Base-by-base conservation (phyloP, 2,797 vertebrate species). In the Brachymystax lenok region DNA sequence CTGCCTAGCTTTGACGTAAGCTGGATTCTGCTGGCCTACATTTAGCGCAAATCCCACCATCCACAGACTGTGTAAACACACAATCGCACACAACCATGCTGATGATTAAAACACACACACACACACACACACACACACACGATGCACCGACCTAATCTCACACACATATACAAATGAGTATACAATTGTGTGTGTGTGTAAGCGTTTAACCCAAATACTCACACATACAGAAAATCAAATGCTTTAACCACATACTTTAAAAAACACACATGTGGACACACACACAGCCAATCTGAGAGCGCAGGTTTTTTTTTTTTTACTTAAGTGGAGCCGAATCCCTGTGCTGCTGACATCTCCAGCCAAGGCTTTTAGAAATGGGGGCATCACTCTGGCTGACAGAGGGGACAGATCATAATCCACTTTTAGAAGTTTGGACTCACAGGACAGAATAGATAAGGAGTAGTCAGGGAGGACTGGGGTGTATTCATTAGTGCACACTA, bases 11-110 rank as follows among this genome's bases (percentile, higher is more conserved):
- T 95, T 97, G 96, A 97, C 92, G 91, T 95, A 96, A 97, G 93
- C 93, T 93, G 91, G 95, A 95, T 93, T 95, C 95, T 93, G 95
- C 95, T 96, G 96, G 94, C 96, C 96, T 98, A 98, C 95, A 97
- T 97, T 96, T 93, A 88, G 87, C 28, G 90, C 94, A 97, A 97
- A 97, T 96, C 96, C 96, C 90, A 94, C 90, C 77, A 79, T 92
- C 81, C 93, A 92, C 88, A 91, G 86, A 81, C 40, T 12, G 30
- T 21, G 61, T 46, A 79, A 73, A 80, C 74, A 76, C 83, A 59
- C 87, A 86, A 81, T 81, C 40, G 40, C 40, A 46, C 40, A 46
- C 40, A 1, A 3, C 40, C 40, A 72, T 69, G 80, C 67, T 56
- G 4, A 46, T 40, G 17, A 33, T 76, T 71, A 73, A 19, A 19